These are phyloP conservation scores for Chaetodon trifascialis DNA, from an alignment of 2,113 vertebrate species.

Conservation along the genomic window DNA sequence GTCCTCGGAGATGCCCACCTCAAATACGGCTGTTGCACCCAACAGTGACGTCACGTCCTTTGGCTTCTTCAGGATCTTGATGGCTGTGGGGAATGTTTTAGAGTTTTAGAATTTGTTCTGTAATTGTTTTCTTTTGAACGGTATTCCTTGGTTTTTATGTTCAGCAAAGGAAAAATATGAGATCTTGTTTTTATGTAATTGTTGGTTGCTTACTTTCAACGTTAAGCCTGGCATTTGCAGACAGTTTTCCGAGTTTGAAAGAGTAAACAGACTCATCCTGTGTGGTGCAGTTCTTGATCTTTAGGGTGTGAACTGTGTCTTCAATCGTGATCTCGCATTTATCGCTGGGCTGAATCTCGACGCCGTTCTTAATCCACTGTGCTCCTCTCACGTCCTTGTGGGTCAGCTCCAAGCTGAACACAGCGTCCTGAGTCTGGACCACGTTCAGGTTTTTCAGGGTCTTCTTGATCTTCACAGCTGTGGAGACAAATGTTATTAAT, in stretches of 20 bases:
- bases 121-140: not conserved
- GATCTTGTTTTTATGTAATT: not conserved
- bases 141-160: not conserved
- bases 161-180: not conserved
- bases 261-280: slow-evolving; percentile 95
- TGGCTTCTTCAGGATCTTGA: slow-evolving; percentile 97
- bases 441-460: slow-evolving; percentile 95
- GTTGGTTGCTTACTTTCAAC: slow-evolving; percentile 91
- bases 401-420: slow-evolving; percentile 93
- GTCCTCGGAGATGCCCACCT: slow-evolving; percentile 95
- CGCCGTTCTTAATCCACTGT: slow-evolving; percentile 96
- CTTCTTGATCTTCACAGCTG: slow-evolving; percentile 98
- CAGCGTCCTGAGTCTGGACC: slow-evolving; percentile 93
- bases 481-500: slow-evolving; percentile 1
- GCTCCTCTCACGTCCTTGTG: slow-evolving; percentile 92
- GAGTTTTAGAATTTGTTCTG: not conserved
- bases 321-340: slow-evolving; percentile 91
- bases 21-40: slow-evolving; percentile 90
- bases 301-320: slow-evolving; percentile 89
- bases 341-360: slow-evolving; percentile 88
- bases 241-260: slow-evolving; percentile 95
- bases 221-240: slow-evolving; percentile 94
- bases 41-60: slow-evolving; percentile 95
- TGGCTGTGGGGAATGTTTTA: slow-evolving; percentile 82
- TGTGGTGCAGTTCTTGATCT: slow-evolving; percentile 89